Conservation (phyloP, 2,797 vertebrate species). For the Takifugu ocellatus region DNA sequence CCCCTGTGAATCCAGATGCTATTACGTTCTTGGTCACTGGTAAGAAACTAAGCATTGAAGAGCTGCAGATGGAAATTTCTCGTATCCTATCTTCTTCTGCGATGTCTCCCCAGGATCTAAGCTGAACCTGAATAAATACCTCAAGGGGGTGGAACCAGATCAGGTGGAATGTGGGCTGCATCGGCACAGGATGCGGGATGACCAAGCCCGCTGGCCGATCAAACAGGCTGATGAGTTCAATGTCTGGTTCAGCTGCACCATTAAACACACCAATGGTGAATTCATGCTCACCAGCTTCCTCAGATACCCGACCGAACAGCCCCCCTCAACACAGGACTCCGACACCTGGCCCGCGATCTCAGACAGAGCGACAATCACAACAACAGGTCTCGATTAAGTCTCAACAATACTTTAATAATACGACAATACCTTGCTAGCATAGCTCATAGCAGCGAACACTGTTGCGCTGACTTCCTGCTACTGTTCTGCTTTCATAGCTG, state of each 20-base stretch:
- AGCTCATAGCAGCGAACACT: neutral
- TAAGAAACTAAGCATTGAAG: slow-evolving; percentile 27
- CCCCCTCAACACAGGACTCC: slow-evolving; percentile 43
- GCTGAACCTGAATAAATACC: slow-evolving; percentile 59
- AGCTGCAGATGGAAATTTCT: neutral
- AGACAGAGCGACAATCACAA: slow-evolving; percentile 48
- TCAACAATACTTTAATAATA: neutral
- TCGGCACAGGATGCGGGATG: slow-evolving; percentile 63
- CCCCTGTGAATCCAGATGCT: slow-evolving; percentile 49
- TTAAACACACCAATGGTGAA: slow-evolving; percentile 55
- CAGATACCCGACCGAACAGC: slow-evolving; percentile 50
- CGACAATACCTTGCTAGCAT: no score
- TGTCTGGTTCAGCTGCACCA: slow-evolving; percentile 68
- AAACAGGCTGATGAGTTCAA: slow-evolving; percentile 42
- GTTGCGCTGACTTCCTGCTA: slow-evolving; percentile 3
- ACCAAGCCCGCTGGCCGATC: slow-evolving; percentile 70
- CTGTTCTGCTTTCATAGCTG: slow-evolving; percentile 50
- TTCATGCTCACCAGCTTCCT: slow-evolving; percentile 66
- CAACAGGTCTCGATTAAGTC: slow-evolving; percentile 55
- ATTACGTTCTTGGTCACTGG: slow-evolving; percentile 73
- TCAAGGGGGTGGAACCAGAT: slow-evolving; percentile 36
- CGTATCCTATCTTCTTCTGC: neutral
- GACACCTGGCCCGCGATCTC: slow-evolving; percentile 38
- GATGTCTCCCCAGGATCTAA: slow-evolving; percentile 54
- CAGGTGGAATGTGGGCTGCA: slow-evolving; percentile 70